Evolutionary conservation across 2,888 invertebrate species (phyloP), one percentile per base, ranked within the genome.

Genomic region (Chrysolina haemoptera): DNA sequence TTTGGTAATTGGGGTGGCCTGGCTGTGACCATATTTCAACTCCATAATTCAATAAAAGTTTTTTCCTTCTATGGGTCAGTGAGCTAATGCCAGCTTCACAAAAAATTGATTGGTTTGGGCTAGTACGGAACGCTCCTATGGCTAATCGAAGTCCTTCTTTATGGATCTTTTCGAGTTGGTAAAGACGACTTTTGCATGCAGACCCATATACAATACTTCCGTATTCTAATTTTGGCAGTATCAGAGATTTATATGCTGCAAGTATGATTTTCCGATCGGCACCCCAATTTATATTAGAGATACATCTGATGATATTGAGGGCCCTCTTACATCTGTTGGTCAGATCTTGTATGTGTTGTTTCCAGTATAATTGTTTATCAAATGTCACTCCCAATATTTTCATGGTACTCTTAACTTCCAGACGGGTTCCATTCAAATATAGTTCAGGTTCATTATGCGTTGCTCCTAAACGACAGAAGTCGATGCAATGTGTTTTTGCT

Each of bases 281-380:
- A 22, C 73, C 73, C 73, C 73, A 73, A 43, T 62, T 63, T 40
- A 62, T 68, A 22, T 55, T 43, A 16, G 66, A 48, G 20, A 68
- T 12, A 50, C 46, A 27, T 68, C 62, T 71, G 1, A 67, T 50
- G 12, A 72, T 63, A 41, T 62, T 67, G 5, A 62, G 41, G 1
- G 63, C 41, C 35, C 16, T 48, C 35, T 68, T 53, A 41, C 63
- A 72, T 73, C 48, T 68, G 43, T 3, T 48, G 5, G 50, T 53
- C 11, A 68, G 41, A 18, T 67, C 41, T 41, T 48, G 20, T 40
- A 72, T 62, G n/a, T 72, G 70, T 1, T 1, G 50, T 43, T 53
- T 62, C 50, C 53, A 53, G 14, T 41, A 50, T 14, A 70, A 53
- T 70, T 70, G 64, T 18, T 43, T 59, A 43, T 64, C 50, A 70